These are phyloP conservation scores for Potamarius usumacintae DNA, from an alignment of 2,113 vertebrate species.

Conservation along the genomic window DNA sequence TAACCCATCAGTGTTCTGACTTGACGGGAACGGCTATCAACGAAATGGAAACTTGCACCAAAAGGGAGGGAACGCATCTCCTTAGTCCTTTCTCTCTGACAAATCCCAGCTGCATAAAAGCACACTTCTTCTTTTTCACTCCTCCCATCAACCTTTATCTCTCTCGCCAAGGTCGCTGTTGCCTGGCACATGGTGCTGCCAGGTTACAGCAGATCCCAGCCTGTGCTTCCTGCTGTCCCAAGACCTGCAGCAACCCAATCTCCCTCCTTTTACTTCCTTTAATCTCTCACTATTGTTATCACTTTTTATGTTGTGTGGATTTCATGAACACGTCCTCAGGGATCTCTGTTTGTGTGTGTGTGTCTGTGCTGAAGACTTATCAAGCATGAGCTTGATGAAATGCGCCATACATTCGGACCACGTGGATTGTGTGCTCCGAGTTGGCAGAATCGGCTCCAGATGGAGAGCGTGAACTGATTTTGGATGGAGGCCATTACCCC, in stretches of 20 bases:
- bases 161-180: conserved; percentile 70
- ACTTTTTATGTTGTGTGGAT: conserved; percentile 7
- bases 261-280: conserved; percentile 15
- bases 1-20: background rate
- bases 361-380: background rate
- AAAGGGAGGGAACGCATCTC: conserved; percentile 16
- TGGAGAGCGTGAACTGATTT: conserved; percentile 67
- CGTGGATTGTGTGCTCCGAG: background rate
- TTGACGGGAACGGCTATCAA: conserved; percentile 7
- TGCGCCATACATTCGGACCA: background rate
- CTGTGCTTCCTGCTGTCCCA: conserved; percentile 48
- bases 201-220: conserved; percentile 50
- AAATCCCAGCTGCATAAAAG: background rate
- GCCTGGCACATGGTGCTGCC: conserved; percentile 58
- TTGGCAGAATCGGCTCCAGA: conserved; percentile 59
- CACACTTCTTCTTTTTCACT: conserved; percentile 17
- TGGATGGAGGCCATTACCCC: conserved; percentile 58
- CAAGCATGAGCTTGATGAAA: background rate
- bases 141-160: conserved; percentile 58
- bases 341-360: conserved; percentile 15
- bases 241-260: conserved; percentile 42
- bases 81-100: background rate
- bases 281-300: conserved; percentile 51
- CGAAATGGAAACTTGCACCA: conserved; percentile 1
- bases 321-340: conserved; percentile 24